Evolutionary conservation across 2,797 vertebrate species (phyloP).

Genomic region (Mustela erminea): DNA sequence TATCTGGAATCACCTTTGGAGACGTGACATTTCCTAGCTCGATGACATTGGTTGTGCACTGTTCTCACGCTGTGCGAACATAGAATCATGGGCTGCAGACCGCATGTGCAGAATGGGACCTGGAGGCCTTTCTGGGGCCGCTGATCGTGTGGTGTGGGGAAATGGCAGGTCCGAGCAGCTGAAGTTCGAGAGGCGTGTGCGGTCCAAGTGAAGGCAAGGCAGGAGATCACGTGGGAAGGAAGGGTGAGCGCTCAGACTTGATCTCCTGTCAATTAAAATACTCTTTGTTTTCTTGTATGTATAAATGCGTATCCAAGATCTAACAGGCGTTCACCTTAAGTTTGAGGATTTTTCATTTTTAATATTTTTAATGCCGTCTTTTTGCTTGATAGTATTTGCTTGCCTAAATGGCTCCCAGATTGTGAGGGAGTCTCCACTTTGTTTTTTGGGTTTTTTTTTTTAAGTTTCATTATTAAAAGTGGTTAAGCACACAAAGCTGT

Average conservation of each 20-base stretch:
- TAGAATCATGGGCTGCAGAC: too few species aligned
- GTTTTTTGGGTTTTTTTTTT: neutral
- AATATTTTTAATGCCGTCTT: conserved; percentile 62
- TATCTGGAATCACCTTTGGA: neutral
- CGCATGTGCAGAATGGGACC: neutral
- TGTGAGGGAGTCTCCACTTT: neutral
- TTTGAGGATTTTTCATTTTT: conserved; percentile 57
- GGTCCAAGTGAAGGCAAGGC: neutral
- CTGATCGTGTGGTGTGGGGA: neutral
- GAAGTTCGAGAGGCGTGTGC: neutral
- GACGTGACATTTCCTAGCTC: conserved; percentile 7
- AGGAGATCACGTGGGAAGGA: neutral
- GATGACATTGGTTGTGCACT: neutral
- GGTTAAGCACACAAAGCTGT: conserved; percentile 73
- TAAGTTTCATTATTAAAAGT: conserved; percentile 66
- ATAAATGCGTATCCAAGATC: conserved; percentile 69
- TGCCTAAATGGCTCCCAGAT: conserved; percentile 31
- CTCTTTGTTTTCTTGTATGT: neutral
- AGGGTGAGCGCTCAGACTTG: neutral
- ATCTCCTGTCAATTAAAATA: conserved; percentile 46
- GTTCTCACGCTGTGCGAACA: neutral
- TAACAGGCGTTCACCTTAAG: conserved; percentile 52
- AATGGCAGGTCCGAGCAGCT: neutral
- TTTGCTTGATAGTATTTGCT: conserved; percentile 66
- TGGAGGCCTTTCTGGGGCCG: neutral